A percentile compares a stretch with the other conserved stretches of the same genome.
phyloP scores from a whole-genome alignment of 1,140 invertebrate species.

The Gryon sp. region DNA sequence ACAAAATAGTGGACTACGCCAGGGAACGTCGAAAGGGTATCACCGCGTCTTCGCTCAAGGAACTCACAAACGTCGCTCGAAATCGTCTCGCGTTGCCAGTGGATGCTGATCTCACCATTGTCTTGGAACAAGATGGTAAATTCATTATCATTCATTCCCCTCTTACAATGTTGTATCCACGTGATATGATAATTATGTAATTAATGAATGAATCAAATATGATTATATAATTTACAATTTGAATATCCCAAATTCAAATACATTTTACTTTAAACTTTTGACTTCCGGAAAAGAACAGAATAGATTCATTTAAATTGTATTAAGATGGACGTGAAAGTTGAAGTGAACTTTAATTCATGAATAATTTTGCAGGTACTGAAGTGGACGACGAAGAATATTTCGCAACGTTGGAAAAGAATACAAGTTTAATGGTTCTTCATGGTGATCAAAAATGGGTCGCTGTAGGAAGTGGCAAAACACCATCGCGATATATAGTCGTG shows the following conservation, averaged over 20 bases:
- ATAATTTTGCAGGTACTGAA: conserved; percentile 83
- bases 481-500: conserved; percentile 81
- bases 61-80: conserved; percentile 82
- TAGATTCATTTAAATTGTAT: too few species aligned
- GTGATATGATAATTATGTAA: too few species aligned
- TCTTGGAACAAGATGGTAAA: conserved; percentile 88
- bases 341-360: too few species aligned
- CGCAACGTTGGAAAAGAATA: conserved; percentile 89
- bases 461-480: conserved; percentile 71
- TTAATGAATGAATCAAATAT: too few species aligned
- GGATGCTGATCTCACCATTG: conserved; percentile 84
- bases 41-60: conserved; percentile 87
- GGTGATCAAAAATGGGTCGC: conserved; percentile 86
- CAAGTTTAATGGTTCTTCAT: conserved; percentile 88
- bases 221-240: too few species aligned
- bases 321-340: too few species aligned
- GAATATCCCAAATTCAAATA: too few species aligned
- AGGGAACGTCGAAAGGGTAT: conserved; percentile 89
- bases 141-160: too few species aligned
- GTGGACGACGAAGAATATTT: conserved; percentile 94
- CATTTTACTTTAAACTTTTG: too few species aligned
- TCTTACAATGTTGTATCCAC: too few species aligned
- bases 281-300: too few species aligned
- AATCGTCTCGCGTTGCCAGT: conserved; percentile 74
- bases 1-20: conserved; percentile 85